phyloP scores from a whole-genome alignment of 2,888 invertebrate genomes.

The Chromoteleia sp. region DNA sequence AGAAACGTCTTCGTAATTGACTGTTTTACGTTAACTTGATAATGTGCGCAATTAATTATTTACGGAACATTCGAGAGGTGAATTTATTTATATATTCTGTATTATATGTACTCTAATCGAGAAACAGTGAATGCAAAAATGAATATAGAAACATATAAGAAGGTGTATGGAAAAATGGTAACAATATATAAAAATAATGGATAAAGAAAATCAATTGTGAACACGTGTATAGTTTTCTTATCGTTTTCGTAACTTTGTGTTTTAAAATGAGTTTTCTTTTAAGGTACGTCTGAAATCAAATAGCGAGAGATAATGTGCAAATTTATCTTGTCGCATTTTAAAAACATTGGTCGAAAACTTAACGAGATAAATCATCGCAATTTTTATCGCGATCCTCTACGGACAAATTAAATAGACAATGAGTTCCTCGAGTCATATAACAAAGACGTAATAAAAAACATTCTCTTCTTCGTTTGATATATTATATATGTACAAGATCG shows the following conservation, averaged over 20 bases:
- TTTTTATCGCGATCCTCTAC: neutral
- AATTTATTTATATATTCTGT: too few relatives aligned
- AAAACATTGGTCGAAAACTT: conserved; percentile 2
- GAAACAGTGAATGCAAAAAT: too few relatives aligned
- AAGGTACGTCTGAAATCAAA: conserved; percentile 4
- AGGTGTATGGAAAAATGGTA: too few relatives aligned
- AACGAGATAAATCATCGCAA: neutral
- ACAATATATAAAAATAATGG: neutral
- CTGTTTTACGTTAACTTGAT: neutral
- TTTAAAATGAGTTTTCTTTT: conserved; percentile 40
- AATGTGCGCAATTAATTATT: neutral
- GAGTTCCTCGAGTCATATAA: too few relatives aligned
- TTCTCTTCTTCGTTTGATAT: too few relatives aligned
- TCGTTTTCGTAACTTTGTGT: conserved; percentile 28
- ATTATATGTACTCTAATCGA: too few relatives aligned
- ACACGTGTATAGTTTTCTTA: conserved; percentile 41
- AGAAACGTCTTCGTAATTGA: neutral
- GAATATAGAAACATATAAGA: conserved; percentile 5
- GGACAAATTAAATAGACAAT: too few relatives aligned
- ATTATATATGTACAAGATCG: too few relatives aligned
- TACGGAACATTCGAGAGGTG: neutral
- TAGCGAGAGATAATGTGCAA: conserved; percentile 9
- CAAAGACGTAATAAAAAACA: too few relatives aligned
- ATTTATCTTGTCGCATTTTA: conserved; percentile 36
- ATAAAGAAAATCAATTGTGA: conserved; percentile 19